Conservation (phyloP, 1,140 invertebrate genomes). For the Atta texana region DNA sequence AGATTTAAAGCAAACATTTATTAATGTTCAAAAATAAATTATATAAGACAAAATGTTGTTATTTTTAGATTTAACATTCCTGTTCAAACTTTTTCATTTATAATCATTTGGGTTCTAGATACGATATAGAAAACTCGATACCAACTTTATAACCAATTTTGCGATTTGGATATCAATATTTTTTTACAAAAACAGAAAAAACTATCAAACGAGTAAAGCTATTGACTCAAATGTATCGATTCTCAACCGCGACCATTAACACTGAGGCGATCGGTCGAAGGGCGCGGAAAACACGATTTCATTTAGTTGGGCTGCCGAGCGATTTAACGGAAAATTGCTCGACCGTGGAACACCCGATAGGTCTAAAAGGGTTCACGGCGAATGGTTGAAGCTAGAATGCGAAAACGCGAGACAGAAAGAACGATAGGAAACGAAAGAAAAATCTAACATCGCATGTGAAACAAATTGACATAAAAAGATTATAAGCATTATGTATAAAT, state of each 20-base stretch:
- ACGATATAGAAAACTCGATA: constrained; percentile 3
- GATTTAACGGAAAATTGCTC: constrained; percentile 71
- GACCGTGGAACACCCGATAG: constrained; percentile 60
- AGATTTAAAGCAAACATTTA: background rate
- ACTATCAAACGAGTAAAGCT: constrained; percentile 1
- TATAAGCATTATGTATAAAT: background rate
- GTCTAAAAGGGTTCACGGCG: constrained; percentile 47
- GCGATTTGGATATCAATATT: constrained; percentile 6
- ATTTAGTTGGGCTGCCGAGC: constrained; percentile 55
- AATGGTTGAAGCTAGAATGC: constrained; percentile 14
- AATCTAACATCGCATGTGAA: background rate
- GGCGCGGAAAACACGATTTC: constrained; percentile 66
- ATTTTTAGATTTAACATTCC: background rate
- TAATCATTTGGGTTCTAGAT: background rate
- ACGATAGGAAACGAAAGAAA: constrained; percentile 1
- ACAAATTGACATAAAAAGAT: constrained; percentile 17
- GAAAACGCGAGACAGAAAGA: constrained; percentile 23
- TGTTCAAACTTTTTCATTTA: background rate
- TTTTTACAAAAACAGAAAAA: constrained; percentile 11
- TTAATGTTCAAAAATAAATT: background rate
- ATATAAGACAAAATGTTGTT: background rate
- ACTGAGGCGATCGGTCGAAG: constrained; percentile 32
- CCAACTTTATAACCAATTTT: background rate
- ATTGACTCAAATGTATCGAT: constrained; percentile 31
- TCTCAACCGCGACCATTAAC: constrained; percentile 47